A percentile compares a stretch with the other conserved stretches of the same genome.
These are phyloP conservation scores for Setophaga coronata DNA, from an alignment of 2,113 vertebrate genomes.

Conservation along the genomic window DNA sequence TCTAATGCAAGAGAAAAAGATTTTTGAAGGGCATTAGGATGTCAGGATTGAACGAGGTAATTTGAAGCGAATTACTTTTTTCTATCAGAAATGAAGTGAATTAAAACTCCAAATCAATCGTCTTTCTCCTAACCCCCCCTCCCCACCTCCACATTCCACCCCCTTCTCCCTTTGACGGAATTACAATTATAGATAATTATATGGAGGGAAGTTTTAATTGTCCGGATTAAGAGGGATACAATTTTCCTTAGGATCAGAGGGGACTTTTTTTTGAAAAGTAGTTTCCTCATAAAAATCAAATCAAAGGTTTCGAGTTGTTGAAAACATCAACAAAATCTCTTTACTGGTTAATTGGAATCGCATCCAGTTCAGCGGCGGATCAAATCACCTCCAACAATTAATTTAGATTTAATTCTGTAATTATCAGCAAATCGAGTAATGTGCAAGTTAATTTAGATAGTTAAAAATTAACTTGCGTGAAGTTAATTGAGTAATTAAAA, in stretches of 20 bases:
- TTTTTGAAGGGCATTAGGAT: constrained; percentile 99
- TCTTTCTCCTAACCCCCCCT: constrained; percentile 78
- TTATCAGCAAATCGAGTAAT: constrained; percentile 99
- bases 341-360: constrained; percentile 94
- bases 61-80: constrained; percentile 99
- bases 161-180: constrained; percentile 91
- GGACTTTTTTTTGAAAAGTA: constrained; percentile 86
- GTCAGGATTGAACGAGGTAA: constrained; percentile 99
- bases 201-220: constrained; percentile 99
- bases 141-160: constrained; percentile 67
- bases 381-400: constrained; percentile 99
- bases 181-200: constrained; percentile 99
- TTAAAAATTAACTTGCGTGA: constrained; percentile 99
- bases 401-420: constrained; percentile 99
- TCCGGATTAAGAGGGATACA: constrained; percentile 95
- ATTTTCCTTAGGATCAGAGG: constrained; percentile 94
- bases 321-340: constrained; percentile 91
- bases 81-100: constrained; percentile 99
- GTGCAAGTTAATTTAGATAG: constrained; percentile 99
- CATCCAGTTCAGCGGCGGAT: constrained; percentile 92
- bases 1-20: constrained; percentile 92
- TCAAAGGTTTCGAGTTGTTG: constrained; percentile 94
- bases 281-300: constrained; percentile 94
- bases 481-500: constrained; percentile 99
- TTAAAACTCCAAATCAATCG: constrained; percentile 99